A percentile compares a stretch with the other conserved stretches of the same genome.
phyloP scores from a whole-genome alignment of 2,113 vertebrate species.

The Zootoca vivipara region DNA sequence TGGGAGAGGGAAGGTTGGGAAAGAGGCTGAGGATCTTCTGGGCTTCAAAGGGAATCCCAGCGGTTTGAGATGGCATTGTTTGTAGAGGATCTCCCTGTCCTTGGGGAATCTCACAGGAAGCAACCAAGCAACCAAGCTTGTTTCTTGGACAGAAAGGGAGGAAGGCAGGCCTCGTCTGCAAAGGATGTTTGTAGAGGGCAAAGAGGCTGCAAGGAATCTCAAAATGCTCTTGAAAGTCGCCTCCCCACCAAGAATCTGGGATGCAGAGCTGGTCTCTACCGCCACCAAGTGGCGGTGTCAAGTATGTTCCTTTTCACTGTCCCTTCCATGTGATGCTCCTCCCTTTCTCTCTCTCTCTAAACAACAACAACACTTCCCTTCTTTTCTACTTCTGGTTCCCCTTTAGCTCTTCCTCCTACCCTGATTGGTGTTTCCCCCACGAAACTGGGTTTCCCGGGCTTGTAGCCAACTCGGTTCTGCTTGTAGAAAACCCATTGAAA shows the following conservation, averaged over 20 bases:
- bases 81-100: background rate
- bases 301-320: slow-evolving; percentile 4
- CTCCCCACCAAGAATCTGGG: background rate
- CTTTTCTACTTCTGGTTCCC: background rate
- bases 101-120: background rate
- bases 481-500: too few species aligned
- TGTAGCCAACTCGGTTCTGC: too few species aligned
- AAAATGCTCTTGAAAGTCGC: background rate
- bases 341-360: background rate
- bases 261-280: slow-evolving; percentile 54
- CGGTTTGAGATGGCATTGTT: background rate
- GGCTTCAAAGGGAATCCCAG: background rate
- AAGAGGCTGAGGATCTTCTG: background rate
- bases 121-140: too few species aligned
- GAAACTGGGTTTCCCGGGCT: background rate
- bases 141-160: background rate
- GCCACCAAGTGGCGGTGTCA: slow-evolving; percentile 72
- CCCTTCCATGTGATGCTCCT: background rate
- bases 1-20: too few species aligned
- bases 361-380: background rate
- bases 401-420: background rate
- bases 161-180: background rate
- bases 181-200: background rate
- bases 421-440: background rate
- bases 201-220: background rate